These are phyloP conservation scores for Paramisgurnus dabryanus DNA, from an alignment of 2,113 vertebrate genomes.

Conservation along the genomic window DNA sequence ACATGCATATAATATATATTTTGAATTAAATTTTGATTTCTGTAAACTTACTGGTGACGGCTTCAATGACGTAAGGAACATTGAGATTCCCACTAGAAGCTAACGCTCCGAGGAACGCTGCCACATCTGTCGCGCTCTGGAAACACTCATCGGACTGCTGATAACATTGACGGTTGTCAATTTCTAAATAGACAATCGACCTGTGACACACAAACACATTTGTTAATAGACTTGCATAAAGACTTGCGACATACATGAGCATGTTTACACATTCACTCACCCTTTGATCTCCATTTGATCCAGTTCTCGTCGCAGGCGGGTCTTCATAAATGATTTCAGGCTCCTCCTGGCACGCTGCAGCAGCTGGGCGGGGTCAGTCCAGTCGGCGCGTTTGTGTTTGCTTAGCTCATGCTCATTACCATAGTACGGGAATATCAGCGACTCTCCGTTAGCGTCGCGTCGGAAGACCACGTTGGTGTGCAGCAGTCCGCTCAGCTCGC, in stretches of 20 bases:
- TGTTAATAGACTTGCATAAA: no score
- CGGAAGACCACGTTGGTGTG: constrained; percentile 94
- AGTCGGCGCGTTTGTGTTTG: constrained; percentile 85
- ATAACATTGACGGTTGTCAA: constrained; percentile 95
- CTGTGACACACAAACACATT: constrained; percentile 62
- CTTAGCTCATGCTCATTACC: constrained; percentile 89
- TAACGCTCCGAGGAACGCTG: constrained; percentile 91
- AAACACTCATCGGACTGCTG: constrained; percentile 91
- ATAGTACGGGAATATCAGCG: constrained; percentile 92
- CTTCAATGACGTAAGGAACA: constrained; percentile 89
- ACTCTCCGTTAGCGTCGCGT: constrained; percentile 77
- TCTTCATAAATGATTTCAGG: constrained; percentile 56
- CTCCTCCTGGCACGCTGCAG: constrained; percentile 72
- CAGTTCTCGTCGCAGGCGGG: constrained; percentile 81
- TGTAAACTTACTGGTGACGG: constrained; percentile 86
- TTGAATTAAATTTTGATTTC: background rate
- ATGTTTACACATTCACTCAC: constrained; percentile 65
- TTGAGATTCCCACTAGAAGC: constrained; percentile 90
- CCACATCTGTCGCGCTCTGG: constrained; percentile 90
- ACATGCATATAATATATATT: background rate
- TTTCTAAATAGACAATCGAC: constrained; percentile 92
- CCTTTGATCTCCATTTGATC: constrained; percentile 89
- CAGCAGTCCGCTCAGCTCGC: constrained; percentile 90
- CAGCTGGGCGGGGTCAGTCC: constrained; percentile 71
- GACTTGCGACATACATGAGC: no score